Evolutionary conservation across 2,113 vertebrate genomes (phyloP).

Genomic region (Ceratotherium simum): DNA sequence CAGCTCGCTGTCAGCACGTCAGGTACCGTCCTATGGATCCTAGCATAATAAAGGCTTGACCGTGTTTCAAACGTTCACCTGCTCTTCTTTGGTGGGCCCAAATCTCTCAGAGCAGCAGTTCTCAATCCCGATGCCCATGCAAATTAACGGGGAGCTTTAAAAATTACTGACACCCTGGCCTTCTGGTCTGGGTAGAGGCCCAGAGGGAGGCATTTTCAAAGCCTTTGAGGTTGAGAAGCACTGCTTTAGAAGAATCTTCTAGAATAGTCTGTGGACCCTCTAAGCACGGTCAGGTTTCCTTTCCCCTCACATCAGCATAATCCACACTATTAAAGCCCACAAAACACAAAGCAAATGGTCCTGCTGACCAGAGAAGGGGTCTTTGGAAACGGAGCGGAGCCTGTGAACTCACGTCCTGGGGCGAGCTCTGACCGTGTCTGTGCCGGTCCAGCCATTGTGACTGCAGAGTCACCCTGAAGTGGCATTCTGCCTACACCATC

Average conservation of each 20-base stretch:
- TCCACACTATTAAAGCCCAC: not conserved
- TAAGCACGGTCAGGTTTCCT: not conserved
- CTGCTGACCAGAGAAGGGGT: not conserved
- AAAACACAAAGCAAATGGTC: not conserved
- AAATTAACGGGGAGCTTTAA: not conserved
- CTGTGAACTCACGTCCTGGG: accelerated
- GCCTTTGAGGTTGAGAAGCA: not conserved
- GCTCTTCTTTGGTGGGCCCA: not conserved
- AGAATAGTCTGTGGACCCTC: no score
- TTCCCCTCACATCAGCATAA: not conserved
- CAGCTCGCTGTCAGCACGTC: accelerated
- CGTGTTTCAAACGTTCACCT: accelerated
- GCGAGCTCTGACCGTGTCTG: accelerated
- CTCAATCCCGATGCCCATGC: not conserved
- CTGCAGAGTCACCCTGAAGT: not conserved
- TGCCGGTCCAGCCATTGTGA: not conserved
- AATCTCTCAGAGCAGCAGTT: not conserved
- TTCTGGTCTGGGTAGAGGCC: not conserved
- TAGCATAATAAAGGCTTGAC: not conserved
- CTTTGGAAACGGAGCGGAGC: not conserved
- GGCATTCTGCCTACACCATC: not conserved
- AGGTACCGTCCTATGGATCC: not conserved
- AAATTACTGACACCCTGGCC: not conserved
- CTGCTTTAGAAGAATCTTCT: not conserved
- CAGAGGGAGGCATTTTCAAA: not conserved